These are phyloP conservation scores for Samia ricini DNA, from an alignment of 1,140 invertebrate species.

Conservation along the genomic window DNA sequence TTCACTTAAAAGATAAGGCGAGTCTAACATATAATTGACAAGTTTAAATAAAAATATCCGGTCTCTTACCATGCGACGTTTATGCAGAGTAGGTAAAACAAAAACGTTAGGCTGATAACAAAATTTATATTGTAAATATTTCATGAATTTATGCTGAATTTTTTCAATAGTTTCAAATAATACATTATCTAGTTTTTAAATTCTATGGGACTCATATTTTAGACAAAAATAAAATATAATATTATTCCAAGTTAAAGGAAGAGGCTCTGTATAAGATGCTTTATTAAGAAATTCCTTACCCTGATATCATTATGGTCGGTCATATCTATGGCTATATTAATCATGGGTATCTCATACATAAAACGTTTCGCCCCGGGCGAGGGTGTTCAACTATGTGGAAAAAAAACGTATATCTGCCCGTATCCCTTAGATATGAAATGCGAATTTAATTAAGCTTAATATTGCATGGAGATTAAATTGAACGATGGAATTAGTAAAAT, in stretches of 20 bases:
- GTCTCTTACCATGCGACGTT: no score
- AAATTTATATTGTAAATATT: no score
- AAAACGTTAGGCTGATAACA: no score
- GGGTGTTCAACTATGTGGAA: slow-evolving; percentile 7
- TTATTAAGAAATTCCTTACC: not conserved
- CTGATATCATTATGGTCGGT: not conserved
- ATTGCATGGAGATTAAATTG: not conserved
- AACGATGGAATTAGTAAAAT: not conserved
- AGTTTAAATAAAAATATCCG: no score
- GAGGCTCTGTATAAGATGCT: not conserved
- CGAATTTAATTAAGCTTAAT: not conserved
- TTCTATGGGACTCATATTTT: no score
- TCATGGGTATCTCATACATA: not conserved
- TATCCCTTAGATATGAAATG: slow-evolving; percentile 1
- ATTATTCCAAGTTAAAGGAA: not conserved
- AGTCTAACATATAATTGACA: no score
- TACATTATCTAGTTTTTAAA: no score
- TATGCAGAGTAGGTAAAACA: no score
- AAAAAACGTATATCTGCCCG: slow-evolving; percentile 3
- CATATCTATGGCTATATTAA: not conserved
- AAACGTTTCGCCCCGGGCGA: slow-evolving; percentile 2
- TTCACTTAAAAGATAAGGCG: no score
- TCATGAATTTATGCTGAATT: no score
- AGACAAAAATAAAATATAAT: not conserved
- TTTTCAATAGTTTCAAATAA: no score